Base-by-base conservation (phyloP, 2,888 invertebrate species). In the Volucella inflata region DNA sequence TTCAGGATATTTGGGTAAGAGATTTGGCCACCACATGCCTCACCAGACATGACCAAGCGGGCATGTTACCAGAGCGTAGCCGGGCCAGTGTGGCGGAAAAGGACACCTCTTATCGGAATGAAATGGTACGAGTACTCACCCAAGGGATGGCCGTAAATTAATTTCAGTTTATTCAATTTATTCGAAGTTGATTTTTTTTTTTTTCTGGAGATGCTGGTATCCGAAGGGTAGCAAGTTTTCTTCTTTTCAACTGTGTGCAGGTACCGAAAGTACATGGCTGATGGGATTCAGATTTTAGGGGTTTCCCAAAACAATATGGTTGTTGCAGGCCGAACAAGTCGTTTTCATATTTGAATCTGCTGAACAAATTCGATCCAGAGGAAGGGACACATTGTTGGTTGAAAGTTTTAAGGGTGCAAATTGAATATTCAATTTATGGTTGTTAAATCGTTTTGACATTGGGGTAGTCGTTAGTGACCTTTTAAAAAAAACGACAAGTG, bases 101-200 rank as follows among this genome's bases (percentile, higher is more conserved):
- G 57, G 57, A 36, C 53, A 68, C 36, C 11, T 60, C 40, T 1
- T 50, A 3, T 9, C 11, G n/a, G 17, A 21, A 50, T 50, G 21
- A 36, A 67, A 59, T 44, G n/a, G 40, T 44, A n/a, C n/a, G n/a
- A n/a, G n/a, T n/a, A 8, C 44, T 51, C 14, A 60, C 59, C 10
- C 50, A 68, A 60, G 53, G 60, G 53, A 68, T 16, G 44, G 8
- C 38, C 16, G 68, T 53, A 68, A 68, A 76, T 60, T 76, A 68
- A 68, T 76, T 76, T 76, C 60, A 68, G 60, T 76, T 76, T 60
- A 76, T 68, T 76, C 60, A 76, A 60, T 68, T 76, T 76, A 53
- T 67, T 68, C 68, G 46, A 36, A 57, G 30, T 30, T 53, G 16
- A 17, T 9, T 42, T 51, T 65, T 9, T 17, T 10, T 40, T 67